Base-by-base conservation (phyloP, 2,797 vertebrate species). In the Sebastiscus albofasciatus region DNA sequence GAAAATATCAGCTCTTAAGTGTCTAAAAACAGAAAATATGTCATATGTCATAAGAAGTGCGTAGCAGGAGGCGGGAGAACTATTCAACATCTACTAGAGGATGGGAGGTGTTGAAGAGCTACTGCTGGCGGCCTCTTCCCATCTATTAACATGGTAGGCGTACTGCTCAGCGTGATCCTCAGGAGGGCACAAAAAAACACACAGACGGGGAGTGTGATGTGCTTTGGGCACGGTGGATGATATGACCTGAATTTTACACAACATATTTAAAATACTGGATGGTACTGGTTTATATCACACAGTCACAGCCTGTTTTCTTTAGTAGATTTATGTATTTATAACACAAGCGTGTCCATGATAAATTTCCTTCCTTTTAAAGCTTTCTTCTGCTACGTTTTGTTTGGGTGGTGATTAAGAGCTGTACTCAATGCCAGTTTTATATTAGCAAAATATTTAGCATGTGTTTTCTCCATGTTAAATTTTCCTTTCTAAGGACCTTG, bases 81-180 rank as follows among this genome's bases (percentile, higher is more conserved):
- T 52, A 56, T 84, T 81, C 71, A 79, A 20, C 66, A 56, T 79
- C 73, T 77, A 70, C 56, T 75, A 34, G 67, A 52, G 73, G 60
- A 79, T 58, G 66, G 68, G 86, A 87, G 74, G 84, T 79, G 87
- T 80, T 78, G 82, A 86, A 75, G 72, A 89, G 81, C 77, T 73
- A 60, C 75, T 84, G 84, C 79, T 89, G 89, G 85, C 80, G 88
- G 78, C 79, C 75, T 59, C 77, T 82, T 90, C 75, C 79, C 67
- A 66, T 86, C 83, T 85, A 89, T 86, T 86, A 86, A 83, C 80
- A 88, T 77, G 81, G 84, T 54, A 73, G 82, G 65, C 59, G 79
- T 68, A 49, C 67, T 36, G 74, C 71, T 70, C 75, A 59, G 87
- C 42, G 75, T 64, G 79, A 82, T 80, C 67, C 87, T 87, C 80